phyloP scores from a whole-genome alignment of 2,888 invertebrate genomes.

The Hypomecis punctinalis region DNA sequence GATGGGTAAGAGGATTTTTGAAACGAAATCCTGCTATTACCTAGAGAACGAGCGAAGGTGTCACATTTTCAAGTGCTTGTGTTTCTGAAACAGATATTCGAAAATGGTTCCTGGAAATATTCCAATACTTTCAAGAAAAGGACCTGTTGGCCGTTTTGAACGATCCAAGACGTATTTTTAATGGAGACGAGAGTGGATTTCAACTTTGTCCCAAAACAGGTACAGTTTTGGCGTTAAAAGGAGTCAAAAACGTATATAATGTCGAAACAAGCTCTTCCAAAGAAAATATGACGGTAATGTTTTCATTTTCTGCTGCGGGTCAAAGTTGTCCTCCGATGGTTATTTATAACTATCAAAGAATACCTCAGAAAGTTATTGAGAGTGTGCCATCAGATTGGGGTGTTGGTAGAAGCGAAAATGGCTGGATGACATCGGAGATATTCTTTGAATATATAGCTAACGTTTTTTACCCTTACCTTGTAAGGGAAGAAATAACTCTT shows the following conservation, averaged over 20 bases:
- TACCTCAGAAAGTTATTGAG: slow-evolving; percentile 38
- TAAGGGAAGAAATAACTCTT: slow-evolving; percentile 40
- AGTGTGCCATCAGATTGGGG: slow-evolving; percentile 41
- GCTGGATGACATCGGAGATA: slow-evolving; percentile 52
- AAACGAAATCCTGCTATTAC: slow-evolving; percentile 35
- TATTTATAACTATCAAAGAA: neutral
- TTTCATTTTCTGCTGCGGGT: slow-evolving; percentile 42
- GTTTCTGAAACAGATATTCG: slow-evolving; percentile 40
- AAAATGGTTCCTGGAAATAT: slow-evolving; percentile 31
- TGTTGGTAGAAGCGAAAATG: slow-evolving; percentile 49
- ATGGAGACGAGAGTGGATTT: slow-evolving; percentile 24
- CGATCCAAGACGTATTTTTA: neutral
- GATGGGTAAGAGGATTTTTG: slow-evolving; percentile 36
- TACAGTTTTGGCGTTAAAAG: slow-evolving; percentile 32
- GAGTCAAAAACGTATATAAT: slow-evolving; percentile 34
- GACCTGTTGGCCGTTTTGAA: neutral
- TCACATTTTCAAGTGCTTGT: slow-evolving; percentile 40
- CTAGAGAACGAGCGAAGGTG: slow-evolving; percentile 34
- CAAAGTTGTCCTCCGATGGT: slow-evolving; percentile 25
- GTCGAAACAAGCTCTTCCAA: slow-evolving; percentile 25
- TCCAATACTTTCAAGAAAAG: neutral
- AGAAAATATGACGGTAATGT: slow-evolving; percentile 42
- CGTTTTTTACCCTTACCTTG: slow-evolving; percentile 22
- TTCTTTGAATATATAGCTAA: slow-evolving; percentile 52
- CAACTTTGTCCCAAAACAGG: slow-evolving; percentile 32